Evolutionary conservation across 2,797 vertebrate genomes (phyloP).

Genomic region (Chiloscyllium punctatum): DNA sequence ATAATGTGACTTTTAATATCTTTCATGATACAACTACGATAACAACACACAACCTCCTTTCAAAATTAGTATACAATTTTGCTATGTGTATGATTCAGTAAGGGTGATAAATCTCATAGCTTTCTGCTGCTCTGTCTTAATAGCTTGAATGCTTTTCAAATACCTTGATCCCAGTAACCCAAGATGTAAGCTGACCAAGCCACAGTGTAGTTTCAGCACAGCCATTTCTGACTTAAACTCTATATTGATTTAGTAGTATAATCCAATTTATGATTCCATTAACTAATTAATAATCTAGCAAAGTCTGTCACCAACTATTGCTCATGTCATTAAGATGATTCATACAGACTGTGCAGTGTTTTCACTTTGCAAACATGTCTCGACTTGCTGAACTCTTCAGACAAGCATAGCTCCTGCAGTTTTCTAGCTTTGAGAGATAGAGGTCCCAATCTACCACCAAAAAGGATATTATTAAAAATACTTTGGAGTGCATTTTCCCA

Average conservation of each 20-base stretch:
- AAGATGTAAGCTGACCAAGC: not conserved
- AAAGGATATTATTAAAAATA: not conserved
- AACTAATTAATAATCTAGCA: not conserved
- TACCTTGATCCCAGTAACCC: not conserved
- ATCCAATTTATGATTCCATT: not conserved
- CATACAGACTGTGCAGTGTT: not conserved
- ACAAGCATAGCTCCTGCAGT: not conserved
- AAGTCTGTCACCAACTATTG: not conserved
- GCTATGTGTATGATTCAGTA: not conserved
- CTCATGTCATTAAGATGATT: not conserved
- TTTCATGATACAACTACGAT: not conserved
- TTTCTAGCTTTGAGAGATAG: not conserved
- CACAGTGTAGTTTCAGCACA: not conserved
- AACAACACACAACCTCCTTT: not conserved
- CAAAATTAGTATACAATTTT: not conserved
- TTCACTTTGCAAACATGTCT: not conserved
- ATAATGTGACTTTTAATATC: not conserved
- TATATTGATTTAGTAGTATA: not conserved
- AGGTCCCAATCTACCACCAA: not conserved
- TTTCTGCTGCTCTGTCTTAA: not conserved
- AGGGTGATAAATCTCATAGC: not conserved
- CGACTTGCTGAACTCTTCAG: not conserved
- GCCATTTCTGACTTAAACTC: not conserved
- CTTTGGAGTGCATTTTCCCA: not conserved
- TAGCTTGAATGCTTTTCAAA: not conserved